Evolutionary conservation across 2,888 invertebrate species (phyloP), one percentile per base, ranked within the genome.

Genomic region (Dione vanillae): DNA sequence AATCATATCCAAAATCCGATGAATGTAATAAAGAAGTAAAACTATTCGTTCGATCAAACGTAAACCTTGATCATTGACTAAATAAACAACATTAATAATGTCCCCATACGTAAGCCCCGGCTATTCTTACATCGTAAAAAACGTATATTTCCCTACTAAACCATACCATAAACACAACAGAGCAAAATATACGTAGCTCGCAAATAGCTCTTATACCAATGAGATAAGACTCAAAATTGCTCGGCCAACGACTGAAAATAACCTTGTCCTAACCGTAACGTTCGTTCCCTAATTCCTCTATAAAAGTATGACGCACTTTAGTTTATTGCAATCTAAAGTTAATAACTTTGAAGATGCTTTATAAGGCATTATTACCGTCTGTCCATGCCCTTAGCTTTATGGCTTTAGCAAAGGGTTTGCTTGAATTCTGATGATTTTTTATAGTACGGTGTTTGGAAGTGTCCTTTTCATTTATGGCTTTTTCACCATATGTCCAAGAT

Each of bases 101-200:
- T 75, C 84, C 81, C 80, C 86, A 85, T 87, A 89, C 87, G 85
- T 85, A 91, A 91, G 85, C 89, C 82, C 79, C 68, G 82, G 82
- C 86, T 86, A 89, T 91, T 91, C 85, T 87, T 89, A 89, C 87
- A 86, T 88, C 91, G 87, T 92, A 91, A 91, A 91, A 91, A 89
- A 84, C 83, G 89, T 84, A 90, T 91, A 90, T 91, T 89, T 90
- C 85, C 87, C 85, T 90, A 87, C 90, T 88, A 89, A 91, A 88
- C 84, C 86, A 81, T 86, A 83, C 79, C 84, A 87, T 90, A 90
- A 90, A 90, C 90, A 89, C 85, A 81, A 85, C 79, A 82, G 79
- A 76, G 76, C 78, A 72, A 79, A 76, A 79, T 74, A 78, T 75
- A 72, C 68, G 70, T 66, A 78, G 70, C 78, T 47, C 54, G 20